These are phyloP conservation scores for Rhadinocentrus ornatus DNA, from an alignment of 2,797 vertebrate genomes.

Conservation along the genomic window DNA sequence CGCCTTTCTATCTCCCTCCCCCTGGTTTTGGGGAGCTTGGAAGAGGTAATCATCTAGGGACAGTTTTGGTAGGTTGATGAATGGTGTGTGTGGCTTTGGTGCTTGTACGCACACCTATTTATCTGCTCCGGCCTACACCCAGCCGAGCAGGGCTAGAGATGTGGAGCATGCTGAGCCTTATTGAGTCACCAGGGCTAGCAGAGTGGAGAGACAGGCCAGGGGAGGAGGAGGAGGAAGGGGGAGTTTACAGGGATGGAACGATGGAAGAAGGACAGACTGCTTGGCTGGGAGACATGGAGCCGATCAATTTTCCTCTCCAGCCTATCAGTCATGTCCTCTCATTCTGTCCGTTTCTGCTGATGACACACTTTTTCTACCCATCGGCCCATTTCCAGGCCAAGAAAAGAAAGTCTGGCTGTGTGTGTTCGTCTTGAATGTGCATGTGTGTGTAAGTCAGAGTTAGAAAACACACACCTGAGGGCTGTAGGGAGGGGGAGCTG, in stretches of 20 bases:
- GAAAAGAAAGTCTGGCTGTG: slow-evolving; percentile 51
- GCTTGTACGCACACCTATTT: slow-evolving; percentile 80
- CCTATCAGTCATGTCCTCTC: slow-evolving; percentile 81
- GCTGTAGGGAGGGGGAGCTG: slow-evolving; percentile 41
- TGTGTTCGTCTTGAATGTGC: slow-evolving; percentile 56
- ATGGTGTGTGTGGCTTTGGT: slow-evolving; percentile 95
- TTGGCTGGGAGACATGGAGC: slow-evolving; percentile 71
- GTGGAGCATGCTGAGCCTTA: slow-evolving; percentile 80
- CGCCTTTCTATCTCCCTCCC: slow-evolving; percentile 70
- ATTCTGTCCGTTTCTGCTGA: slow-evolving; percentile 80
- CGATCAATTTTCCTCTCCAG: slow-evolving; percentile 79
- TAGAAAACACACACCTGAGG: slow-evolving; percentile 52
- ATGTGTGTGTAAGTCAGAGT: slow-evolving; percentile 47
- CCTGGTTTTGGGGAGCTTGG: slow-evolving; percentile 89
- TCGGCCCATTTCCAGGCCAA: slow-evolving; percentile 78
- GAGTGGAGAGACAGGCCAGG: slow-evolving; percentile 65
- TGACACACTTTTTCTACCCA: slow-evolving; percentile 82
- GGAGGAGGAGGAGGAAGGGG: slow-evolving; percentile 22
- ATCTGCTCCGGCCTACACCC: slow-evolving; percentile 88
- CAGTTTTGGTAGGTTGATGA: slow-evolving; percentile 94
- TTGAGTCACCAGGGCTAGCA: slow-evolving; percentile 85
- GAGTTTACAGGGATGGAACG: slow-evolving; percentile 38
- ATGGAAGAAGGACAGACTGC: slow-evolving; percentile 63
- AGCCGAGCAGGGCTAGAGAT: slow-evolving; percentile 87
- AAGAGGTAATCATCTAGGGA: slow-evolving; percentile 98